Evolutionary conservation across 2,797 vertebrate species (phyloP).

Genomic region (Gobionotothen gibberifrons): DNA sequence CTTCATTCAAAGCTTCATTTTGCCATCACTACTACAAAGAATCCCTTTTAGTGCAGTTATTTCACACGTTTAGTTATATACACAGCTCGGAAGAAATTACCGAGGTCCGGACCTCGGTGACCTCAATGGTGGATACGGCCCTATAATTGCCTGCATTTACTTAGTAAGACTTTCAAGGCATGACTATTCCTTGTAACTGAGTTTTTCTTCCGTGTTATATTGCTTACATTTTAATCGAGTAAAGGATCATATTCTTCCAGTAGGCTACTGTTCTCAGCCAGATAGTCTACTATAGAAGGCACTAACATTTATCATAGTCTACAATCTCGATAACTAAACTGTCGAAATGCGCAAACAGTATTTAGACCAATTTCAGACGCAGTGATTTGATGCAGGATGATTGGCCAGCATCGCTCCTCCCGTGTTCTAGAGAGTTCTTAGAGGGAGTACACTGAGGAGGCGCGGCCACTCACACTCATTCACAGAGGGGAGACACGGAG

Average conservation of each 20-base stretch:
- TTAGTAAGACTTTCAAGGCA: not conserved
- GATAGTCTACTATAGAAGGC: not conserved
- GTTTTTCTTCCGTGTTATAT: not conserved
- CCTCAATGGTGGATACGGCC: no score
- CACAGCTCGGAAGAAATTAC: no score
- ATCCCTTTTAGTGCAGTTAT: no score
- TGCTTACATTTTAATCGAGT: not conserved
- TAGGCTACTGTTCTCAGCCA: not conserved
- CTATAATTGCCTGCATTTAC: no score
- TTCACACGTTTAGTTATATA: no score
- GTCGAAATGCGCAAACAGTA: not conserved
- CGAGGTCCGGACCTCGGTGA: no score
- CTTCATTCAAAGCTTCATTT: no score
- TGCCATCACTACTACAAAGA: no score
- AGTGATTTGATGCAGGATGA: slow-evolving; percentile 23
- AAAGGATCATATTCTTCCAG: not conserved
- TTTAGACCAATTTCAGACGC: slow-evolving; percentile 32
- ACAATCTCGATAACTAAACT: slow-evolving; percentile 13
- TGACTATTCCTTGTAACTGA: not conserved
- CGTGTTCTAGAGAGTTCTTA: slow-evolving; percentile 73
- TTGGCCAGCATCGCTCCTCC: slow-evolving; percentile 63
- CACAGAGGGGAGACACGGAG: not conserved
- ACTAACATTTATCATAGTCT: no score
- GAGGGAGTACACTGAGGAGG: slow-evolving; percentile 9
- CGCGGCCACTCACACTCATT: slow-evolving; percentile 8